Base-by-base conservation (phyloP, 2,888 invertebrate species). In the Diplolepis rosae region DNA sequence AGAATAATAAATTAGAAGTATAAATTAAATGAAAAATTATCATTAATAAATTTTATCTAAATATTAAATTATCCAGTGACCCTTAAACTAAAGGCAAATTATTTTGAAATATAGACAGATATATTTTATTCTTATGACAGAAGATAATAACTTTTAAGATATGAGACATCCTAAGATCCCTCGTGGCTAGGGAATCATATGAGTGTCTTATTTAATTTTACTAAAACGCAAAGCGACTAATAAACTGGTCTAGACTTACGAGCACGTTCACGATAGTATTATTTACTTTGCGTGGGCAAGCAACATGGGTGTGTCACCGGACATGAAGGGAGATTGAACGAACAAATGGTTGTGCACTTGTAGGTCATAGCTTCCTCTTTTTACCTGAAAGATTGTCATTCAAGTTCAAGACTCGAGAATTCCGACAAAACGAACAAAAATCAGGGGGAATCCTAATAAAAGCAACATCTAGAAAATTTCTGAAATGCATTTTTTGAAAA, bases 231-330 rank as follows among this genome's bases (percentile, higher is more conserved):
- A 67, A 72, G 74, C 71, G 78, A 75, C 75, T 78, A 78, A 82
- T 80, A 77, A 81, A 79, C 73, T 74, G 77, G 77, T 78, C 77
- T 78, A 80, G 76, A 81, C 78, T 68, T 39, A 73, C 42, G 61
- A 73, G 76, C 74, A 70, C 71, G 66, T 70, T 69, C 68, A 61
- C 69, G 67, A 75, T 70, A 69, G 71, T 75, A 72, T 75, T 79
- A 78, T 81, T 81, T 77, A 71, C 66, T 56, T 72, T 56, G 75
- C 76, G 80, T 83, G 78, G 82, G 79, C 73, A 75, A 72, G 27
- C 70, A 75, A 27, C 72, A 80, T 83, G 78, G 83, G 82, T 76
- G 84, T 79, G 83, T 48, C 83, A 71, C 74, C 79, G 76, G 76
- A 81, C 82, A 78, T 73, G 69, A 73, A 54, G 69, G 74, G 70